phyloP scores from a whole-genome alignment of 1,140 invertebrate species.

The Hydropsyche tenuis region DNA sequence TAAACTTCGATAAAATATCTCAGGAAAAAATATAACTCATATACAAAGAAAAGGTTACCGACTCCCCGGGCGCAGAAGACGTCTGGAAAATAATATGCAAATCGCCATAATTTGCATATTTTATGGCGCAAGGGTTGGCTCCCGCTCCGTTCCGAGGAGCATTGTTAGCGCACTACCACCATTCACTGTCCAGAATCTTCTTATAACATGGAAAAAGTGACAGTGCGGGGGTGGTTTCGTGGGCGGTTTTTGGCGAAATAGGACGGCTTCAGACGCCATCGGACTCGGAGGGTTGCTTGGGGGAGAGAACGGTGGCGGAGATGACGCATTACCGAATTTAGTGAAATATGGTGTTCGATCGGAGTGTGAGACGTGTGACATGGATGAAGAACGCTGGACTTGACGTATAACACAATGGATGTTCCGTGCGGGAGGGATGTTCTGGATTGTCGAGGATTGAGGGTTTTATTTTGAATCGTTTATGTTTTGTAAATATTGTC shows the following conservation, averaged over 20 bases:
- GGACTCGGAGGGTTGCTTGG: too few relatives aligned
- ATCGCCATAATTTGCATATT: constrained; percentile 49
- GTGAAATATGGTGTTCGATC: constrained; percentile 38
- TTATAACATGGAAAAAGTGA: constrained; percentile 41
- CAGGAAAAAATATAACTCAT: too few relatives aligned
- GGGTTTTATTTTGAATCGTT: too few relatives aligned
- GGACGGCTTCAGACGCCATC: too few relatives aligned
- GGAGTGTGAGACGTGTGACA: neutral
- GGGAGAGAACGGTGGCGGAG: constrained; percentile 16
- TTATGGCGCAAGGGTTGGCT: constrained; percentile 49
- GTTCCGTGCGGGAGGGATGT: too few relatives aligned
- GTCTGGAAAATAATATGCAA: constrained; percentile 46
- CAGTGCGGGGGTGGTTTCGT: constrained; percentile 34
- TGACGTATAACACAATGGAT: too few relatives aligned
- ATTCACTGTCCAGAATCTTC: too few relatives aligned
- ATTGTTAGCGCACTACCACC: constrained; percentile 29
- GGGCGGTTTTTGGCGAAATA: too few relatives aligned
- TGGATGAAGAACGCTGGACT: constrained; percentile 4
- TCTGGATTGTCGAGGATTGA: too few relatives aligned
- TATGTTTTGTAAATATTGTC: too few relatives aligned
- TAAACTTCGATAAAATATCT: too few relatives aligned
- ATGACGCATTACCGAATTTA: constrained; percentile 47
- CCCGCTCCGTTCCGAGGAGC: constrained; percentile 24
- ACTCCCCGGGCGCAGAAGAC: constrained; percentile 24
- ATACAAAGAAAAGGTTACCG: constrained; percentile 9